Evolutionary conservation across 2,113 vertebrate species (phyloP).

Genomic region (Scophthalmus maximus): DNA sequence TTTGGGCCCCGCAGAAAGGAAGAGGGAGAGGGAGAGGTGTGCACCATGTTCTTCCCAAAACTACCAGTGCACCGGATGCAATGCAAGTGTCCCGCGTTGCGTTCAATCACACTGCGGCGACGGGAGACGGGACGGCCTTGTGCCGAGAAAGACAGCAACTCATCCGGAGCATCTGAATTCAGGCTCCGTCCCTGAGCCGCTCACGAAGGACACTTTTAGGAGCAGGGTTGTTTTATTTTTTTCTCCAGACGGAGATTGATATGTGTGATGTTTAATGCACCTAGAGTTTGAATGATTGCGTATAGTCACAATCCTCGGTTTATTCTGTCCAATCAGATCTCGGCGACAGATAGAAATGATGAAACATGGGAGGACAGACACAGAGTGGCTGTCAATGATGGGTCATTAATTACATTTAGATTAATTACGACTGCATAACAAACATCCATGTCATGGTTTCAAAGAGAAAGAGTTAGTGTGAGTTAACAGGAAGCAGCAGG

Average conservation of each 20-base stretch:
- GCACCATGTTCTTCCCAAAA: neutral
- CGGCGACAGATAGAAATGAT: slow-evolving; percentile 26
- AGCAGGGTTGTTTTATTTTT: neutral
- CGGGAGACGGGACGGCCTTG: slow-evolving; percentile 8
- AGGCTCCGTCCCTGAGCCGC: slow-evolving; percentile 37
- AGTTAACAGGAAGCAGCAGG: too few relatives aligned
- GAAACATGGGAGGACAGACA: slow-evolving; percentile 20
- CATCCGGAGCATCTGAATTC: slow-evolving; percentile 41
- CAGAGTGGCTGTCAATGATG: slow-evolving; percentile 7
- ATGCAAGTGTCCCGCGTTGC: neutral
- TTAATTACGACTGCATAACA: slow-evolving; percentile 18
- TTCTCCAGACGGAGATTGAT: slow-evolving; percentile 15
- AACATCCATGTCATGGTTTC: neutral
- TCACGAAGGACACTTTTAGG: slow-evolving; percentile 21
- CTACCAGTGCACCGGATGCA: neutral
- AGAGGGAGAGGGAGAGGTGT: neutral
- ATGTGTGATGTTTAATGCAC: neutral
- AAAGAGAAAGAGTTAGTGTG: too few relatives aligned
- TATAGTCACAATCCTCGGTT: slow-evolving; percentile 15
- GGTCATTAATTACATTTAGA: slow-evolving; percentile 12
- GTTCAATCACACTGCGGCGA: slow-evolving; percentile 12
- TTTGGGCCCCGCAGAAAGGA: slow-evolving; percentile 16
- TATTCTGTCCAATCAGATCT: slow-evolving; percentile 12
- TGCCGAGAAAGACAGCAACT: slow-evolving; percentile 11
- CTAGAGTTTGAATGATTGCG: neutral